Evolutionary conservation across 2,888 invertebrate genomes (phyloP), one percentile per base, ranked within the genome.

Genomic region (Drosophila stalkeri): DNA sequence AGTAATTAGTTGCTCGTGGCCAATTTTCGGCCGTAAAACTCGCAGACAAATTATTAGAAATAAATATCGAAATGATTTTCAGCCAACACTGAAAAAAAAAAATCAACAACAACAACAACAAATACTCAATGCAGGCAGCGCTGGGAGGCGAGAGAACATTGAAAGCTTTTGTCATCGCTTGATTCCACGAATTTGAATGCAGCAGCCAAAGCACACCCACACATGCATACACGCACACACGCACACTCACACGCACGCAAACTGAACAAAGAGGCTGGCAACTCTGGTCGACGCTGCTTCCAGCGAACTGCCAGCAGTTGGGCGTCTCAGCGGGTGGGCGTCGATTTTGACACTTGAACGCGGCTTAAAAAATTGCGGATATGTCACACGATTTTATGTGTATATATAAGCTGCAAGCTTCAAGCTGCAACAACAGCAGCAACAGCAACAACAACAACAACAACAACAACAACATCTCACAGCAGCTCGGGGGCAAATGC

Each of bases 321-420:
- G 57, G 41, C 16, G 39, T 71, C 85, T 20, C 87, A 86, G 77
- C 90, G 82, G 87, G 87, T 64, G 89, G 65, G 82, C 85, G 74
- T 74, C 82, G 73, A 87, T 87, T 85, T 90, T 87, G 90, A 87
- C 90, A 87, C 87, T 84, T 78, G 89, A 72, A 75, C 64, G 84
- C 72, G 62, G 76, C 72, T 77, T 90, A 85, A 89, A 85, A 88
- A 88, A 90, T 90, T 89, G 87, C 88, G 90, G 90, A 90, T 89
- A 88, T 88, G 87, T 88, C 87, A 89, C 88, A 90, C 54, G 88
- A 90, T 72, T 88, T 88, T 88, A 87, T 87, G 81, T 87, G 81
- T 64, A 77, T 75, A 65, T 66, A 59, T 57, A 61, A 61, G 49
- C 69, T 41, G 65, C 74, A 49, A 46, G 43, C 43, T 18, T 11